Evolutionary conservation across 2,888 invertebrate species (phyloP), one percentile per base, ranked within the genome.

Genomic region (Eupsilia transversa): DNA sequence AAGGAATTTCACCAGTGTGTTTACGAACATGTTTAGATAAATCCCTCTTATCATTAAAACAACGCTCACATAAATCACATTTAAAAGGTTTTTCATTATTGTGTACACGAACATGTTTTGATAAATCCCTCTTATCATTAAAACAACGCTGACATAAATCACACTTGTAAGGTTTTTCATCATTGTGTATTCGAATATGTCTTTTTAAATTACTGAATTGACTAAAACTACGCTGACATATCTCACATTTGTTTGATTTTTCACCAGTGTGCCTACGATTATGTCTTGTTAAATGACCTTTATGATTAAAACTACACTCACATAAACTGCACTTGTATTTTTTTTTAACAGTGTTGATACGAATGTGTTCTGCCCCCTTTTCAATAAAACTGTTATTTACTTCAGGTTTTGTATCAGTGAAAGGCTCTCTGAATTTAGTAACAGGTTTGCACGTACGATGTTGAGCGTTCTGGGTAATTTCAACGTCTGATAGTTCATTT

Each of bases 51-150:
- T 52, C 52, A 52, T 27, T 27, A 52, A 57, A 30, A 30, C 57
- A 20, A 30, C 5, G 30, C 5, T 57, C 30, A 10, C 57, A 57
- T 30, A 30, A 5, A 30, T 57, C 57, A 57, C 57, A 57, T 30
- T 57, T 57, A 30, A 30, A 57, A 30, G 57, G 57, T 20, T 57
- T 57, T 20, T 57, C 30, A 30, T 30, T 20, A 57, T 20, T 57
- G 30, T 57, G 57, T 30, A 30, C 20, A 30, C 20, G 30, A 57
- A 57, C 2, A 30, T 57, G 57, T 57, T 20, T 30, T 30, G 30
- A 57, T 57, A 57, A 57, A 57, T 57, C 57, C 20, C 57, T 57
- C 57, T 57, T 57, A 30, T 57, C 57, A 30, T 30, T 57, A 57
- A 57, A 57, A 30, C 30, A 10, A 10, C 30, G 57, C 20, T 30